These are phyloP conservation scores for Apocheima hispidaria DNA, from an alignment of 2,888 invertebrate species.

Conservation along the genomic window DNA sequence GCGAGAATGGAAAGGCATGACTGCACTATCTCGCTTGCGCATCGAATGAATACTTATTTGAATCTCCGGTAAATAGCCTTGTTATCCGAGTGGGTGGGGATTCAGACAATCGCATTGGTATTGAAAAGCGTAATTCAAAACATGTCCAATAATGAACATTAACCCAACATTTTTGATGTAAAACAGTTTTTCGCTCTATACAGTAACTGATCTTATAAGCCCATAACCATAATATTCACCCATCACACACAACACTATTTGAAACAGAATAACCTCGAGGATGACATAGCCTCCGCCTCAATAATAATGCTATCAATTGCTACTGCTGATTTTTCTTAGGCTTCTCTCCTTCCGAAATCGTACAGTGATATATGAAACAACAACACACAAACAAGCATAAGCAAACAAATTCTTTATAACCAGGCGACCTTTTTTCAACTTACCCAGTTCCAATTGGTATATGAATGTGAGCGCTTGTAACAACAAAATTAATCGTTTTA, in stretches of 20 bases:
- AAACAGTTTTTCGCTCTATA: too few relatives aligned
- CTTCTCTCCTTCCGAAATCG: not conserved
- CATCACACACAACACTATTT: not conserved
- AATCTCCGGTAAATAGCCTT: too few relatives aligned
- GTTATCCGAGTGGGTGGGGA: too few relatives aligned
- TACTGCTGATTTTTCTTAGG: not conserved
- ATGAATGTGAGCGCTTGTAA: constrained; percentile 96
- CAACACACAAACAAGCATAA: not conserved
- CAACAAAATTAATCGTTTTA: constrained; percentile 45
- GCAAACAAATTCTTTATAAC: not conserved
- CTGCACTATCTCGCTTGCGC: too few relatives aligned
- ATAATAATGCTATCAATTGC: not conserved
- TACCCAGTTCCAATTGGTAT: constrained; percentile 95
- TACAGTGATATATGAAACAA: not conserved
- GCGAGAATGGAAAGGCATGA: too few relatives aligned
- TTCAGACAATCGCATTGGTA: too few relatives aligned
- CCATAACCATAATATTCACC: not conserved
- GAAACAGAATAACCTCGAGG: not conserved
- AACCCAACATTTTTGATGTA: too few relatives aligned
- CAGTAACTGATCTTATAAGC: not conserved
- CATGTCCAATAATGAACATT: too few relatives aligned
- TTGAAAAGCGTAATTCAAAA: too few relatives aligned
- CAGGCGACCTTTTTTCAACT: constrained; percentile 56
- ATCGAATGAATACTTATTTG: too few relatives aligned
- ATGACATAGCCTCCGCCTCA: not conserved